Percentiles rank a stretch among this genome's conserved stretches.
Evolutionary conservation across 2,113 vertebrate species (phyloP).

Genomic region (Tursiops truncatus): DNA sequence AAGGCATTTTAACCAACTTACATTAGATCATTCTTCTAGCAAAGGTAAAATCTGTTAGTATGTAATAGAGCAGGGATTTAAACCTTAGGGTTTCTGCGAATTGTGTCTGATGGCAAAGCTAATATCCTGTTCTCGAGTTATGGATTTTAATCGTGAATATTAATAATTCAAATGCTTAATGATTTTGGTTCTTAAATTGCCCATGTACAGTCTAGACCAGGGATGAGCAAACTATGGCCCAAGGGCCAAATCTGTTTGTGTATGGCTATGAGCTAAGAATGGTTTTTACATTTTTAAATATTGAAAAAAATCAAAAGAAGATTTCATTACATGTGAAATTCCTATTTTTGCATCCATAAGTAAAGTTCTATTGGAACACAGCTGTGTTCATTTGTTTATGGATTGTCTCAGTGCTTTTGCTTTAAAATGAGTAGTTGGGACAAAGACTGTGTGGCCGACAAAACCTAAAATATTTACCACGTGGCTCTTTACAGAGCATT

Average conservation of each 20-base stretch:
- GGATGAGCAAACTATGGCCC: not conserved
- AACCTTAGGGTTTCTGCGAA: not conserved
- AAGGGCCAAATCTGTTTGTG: not conserved
- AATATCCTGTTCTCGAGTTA: not conserved
- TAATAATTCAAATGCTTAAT: not conserved
- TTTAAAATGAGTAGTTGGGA: not conserved
- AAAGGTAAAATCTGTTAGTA: conserved; percentile 39
- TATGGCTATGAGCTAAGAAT: conserved; percentile 24
- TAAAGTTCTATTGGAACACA: conserved; percentile 14
- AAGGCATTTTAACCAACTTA: conserved; percentile 36
- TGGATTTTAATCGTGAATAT: not conserved
- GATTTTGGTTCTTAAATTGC: conserved; percentile 35
- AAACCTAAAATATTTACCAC: not conserved
- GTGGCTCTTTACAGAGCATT: not conserved
- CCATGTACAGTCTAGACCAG: not conserved
- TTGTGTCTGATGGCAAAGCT: not conserved
- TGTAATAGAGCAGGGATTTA: conserved; percentile 12
- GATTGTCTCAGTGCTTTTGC: not conserved
- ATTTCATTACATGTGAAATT: not conserved
- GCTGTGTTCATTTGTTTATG: not conserved
- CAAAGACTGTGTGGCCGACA: not conserved
- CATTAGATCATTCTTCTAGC: conserved; percentile 38
- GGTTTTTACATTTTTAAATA: conserved; percentile 32
- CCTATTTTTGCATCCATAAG: not conserved
- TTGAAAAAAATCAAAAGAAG: not conserved